Percentiles rank a stretch among this genome's conserved stretches.
phyloP scores from a whole-genome alignment of 2,113 vertebrate species.

The Procavia capensis region DNA sequence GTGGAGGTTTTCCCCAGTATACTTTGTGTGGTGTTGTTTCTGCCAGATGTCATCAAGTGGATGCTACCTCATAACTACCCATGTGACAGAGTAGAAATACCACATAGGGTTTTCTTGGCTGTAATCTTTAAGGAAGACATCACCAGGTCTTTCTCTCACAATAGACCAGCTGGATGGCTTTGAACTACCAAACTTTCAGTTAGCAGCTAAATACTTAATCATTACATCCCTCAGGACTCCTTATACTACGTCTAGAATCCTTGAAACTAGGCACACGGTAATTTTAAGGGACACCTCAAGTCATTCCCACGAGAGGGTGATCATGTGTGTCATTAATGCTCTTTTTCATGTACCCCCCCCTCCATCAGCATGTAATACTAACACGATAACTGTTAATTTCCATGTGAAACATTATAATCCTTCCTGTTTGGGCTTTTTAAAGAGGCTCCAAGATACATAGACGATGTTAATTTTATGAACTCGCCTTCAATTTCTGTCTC shows the following conservation, averaged over 20 bases:
- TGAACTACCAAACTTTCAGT: neutral
- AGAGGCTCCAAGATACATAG: slow-evolving; percentile 18
- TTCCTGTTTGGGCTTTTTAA: slow-evolving; percentile 37
- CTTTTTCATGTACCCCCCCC: neutral
- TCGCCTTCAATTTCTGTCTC: slow-evolving; percentile 28
- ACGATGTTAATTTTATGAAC: slow-evolving; percentile 59
- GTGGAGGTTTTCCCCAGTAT: neutral
- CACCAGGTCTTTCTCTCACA: neutral
- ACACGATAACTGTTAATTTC: slow-evolving; percentile 19
- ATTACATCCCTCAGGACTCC: neutral
- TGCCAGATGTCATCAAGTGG: neutral
- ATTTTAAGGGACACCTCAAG: neutral
- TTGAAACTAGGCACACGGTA: neutral
- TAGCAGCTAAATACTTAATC: neutral
- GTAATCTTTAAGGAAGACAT: neutral
- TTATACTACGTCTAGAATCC: neutral
- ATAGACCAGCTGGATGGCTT: neutral
- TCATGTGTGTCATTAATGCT: neutral
- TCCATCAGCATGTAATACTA: neutral
- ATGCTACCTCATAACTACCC: neutral
- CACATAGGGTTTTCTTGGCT: neutral
- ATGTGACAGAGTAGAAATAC: neutral
- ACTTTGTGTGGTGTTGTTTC: neutral
- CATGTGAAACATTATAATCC: neutral
- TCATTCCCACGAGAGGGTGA: neutral